phyloP scores from a whole-genome alignment of 2,797 vertebrate genomes.

The Brachymystax lenok region DNA sequence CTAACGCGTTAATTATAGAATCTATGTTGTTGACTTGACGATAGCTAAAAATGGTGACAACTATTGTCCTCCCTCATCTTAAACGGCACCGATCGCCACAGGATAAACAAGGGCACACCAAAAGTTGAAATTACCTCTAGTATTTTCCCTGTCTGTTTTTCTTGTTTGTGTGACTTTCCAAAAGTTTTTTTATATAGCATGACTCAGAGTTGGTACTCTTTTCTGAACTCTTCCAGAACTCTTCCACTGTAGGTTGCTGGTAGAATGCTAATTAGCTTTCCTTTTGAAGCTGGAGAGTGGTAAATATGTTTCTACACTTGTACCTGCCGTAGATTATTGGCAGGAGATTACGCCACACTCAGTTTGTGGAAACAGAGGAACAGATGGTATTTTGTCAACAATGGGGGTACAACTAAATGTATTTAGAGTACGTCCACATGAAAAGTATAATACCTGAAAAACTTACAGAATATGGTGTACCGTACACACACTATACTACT shows the following conservation, averaged over 20 bases:
- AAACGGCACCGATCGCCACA: background rate
- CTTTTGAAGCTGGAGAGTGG: background rate
- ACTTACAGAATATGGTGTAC: background rate
- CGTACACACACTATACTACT: background rate
- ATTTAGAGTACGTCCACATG: background rate
- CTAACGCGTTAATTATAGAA: no score
- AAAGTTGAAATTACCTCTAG: no score
- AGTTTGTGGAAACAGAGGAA: background rate
- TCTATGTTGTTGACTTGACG: no score
- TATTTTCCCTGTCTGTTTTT: background rate
- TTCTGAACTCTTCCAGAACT: background rate
- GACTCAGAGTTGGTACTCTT: background rate
- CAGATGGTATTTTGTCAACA: background rate
- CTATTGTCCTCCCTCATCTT: no score
- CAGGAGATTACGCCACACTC: background rate
- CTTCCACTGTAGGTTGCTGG: background rate
- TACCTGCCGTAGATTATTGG: slow-evolving; percentile 1
- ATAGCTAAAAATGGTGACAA: no score
- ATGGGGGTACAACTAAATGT: background rate
- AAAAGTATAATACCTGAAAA: background rate
- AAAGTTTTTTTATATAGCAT: background rate
- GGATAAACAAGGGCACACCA: background rate
- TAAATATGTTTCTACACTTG: background rate
- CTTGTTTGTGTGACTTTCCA: background rate
- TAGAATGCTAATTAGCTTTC: background rate